Base-by-base conservation (phyloP, 2,797 vertebrate genomes). In the Spinus olivaceus region DNA sequence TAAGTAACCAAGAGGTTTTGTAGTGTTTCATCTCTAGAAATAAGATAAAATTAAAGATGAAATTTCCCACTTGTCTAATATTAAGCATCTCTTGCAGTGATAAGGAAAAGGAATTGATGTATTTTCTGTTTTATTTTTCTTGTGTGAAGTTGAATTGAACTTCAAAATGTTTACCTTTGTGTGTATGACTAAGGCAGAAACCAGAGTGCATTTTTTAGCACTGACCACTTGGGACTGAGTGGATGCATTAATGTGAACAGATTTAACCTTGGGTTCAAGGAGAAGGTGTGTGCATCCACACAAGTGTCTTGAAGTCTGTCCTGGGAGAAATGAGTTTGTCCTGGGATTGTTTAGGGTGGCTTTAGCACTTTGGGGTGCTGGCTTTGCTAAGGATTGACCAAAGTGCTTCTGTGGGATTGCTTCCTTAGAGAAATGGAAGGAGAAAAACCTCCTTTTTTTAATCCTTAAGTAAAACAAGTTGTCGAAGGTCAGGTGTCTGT, bases 31-130 rank as follows among this genome's bases (percentile, higher is more conserved):
- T 79, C 57, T 90, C 64, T 91, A 86, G 81, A 94, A 88, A 76
- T 86, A 56, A 39, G 76, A 85, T 91, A 72, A 91, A 96, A 91
- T 92, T 88, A 89, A 91, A 88, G 79, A 93, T 81, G 46, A 79
- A 86, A 69, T 89, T 84, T 84, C 51, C 56, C 50, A 81, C n/a
- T 49, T 95, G 78, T 37, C 78, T 96, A 70, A 93, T 92, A 93
- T 92, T 61, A 90, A 88, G 47, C 8, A 66, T 94, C 63, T 71
- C 78, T 44, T 80, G 3, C 24, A 70, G 44, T 57, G 41, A 65
- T 85, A 86, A 91, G 67, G 32, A 23, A 57, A 95, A 90, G 11
- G 44, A 85, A 79, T 44, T 33, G 14, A 28, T 86, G 41, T 74
- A 24, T 78, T 94, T 95, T 91, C 30, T 51, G 46, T 28, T 42